Evolutionary conservation across 2,888 invertebrate genomes (phyloP).

Genomic region (Phalangium opilio): DNA sequence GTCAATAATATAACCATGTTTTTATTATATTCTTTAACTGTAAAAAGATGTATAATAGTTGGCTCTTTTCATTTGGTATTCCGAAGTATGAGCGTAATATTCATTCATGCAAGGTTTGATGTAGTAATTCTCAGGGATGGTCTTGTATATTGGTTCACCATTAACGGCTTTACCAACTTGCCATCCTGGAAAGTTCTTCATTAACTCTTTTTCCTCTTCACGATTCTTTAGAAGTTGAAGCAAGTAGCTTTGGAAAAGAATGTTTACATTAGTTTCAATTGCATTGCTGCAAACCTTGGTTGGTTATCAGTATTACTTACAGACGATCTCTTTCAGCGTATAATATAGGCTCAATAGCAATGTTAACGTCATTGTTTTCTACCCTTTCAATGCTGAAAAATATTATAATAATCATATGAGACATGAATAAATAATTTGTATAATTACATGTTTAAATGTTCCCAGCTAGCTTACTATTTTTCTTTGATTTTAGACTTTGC

Average conservation of each 20-base stretch:
- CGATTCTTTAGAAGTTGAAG: conserved; percentile 62
- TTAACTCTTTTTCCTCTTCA: conserved; percentile 67
- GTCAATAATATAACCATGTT: no score
- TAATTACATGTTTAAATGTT: no score
- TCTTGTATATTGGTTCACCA: conserved; percentile 65
- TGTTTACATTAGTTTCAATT: no score
- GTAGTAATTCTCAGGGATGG: conserved; percentile 45
- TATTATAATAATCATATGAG: no score
- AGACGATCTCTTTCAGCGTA: conserved; percentile 70
- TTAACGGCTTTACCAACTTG: conserved; percentile 66
- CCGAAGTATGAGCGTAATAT: conserved; percentile 46
- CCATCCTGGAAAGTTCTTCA: conserved; percentile 84
- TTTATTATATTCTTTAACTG: no score
- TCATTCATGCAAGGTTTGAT: conserved; percentile 49
- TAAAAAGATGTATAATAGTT: no score
- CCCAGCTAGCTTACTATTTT: conserved; percentile 10
- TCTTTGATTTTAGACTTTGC: conserved; percentile 1
- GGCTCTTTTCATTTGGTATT: no score
- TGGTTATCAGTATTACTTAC: no score
- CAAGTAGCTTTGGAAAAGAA: conserved; percentile 42
- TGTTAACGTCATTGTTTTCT: conserved; percentile 58
- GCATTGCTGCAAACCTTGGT: no score
- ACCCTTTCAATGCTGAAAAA: conserved; percentile 32
- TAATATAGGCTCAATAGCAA: conserved; percentile 59
- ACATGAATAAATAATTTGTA: no score